Evolutionary conservation across 2,113 vertebrate species (phyloP).

Genomic region (Anser cygnoides): DNA sequence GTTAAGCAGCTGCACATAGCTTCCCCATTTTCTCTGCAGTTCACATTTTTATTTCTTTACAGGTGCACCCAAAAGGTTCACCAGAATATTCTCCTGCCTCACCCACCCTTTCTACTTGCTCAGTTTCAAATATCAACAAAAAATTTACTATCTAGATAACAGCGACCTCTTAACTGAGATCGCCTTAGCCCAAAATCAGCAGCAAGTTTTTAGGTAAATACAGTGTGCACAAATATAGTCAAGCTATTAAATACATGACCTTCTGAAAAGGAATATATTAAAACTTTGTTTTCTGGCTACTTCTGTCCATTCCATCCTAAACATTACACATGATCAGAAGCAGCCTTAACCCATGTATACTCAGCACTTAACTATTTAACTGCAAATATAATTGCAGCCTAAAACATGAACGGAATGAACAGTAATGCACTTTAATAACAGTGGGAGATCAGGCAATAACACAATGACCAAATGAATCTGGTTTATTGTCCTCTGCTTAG

Average conservation of each 20-base stretch:
- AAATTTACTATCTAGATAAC: neutral
- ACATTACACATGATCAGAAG: neutral
- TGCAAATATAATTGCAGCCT: neutral
- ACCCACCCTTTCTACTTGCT: neutral
- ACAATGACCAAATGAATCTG: neutral
- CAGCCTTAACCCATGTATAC: accelerated
- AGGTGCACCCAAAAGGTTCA: neutral
- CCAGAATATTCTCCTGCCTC: neutral
- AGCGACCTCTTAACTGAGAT: neutral
- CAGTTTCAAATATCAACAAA: neutral
- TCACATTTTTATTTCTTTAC: neutral
- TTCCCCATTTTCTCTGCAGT: neutral
- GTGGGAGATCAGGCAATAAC: neutral
- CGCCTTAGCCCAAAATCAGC: neutral
- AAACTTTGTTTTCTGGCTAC: neutral
- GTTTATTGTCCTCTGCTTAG: neutral
- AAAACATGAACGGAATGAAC: neutral
- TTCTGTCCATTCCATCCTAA: neutral
- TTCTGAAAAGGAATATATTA: neutral
- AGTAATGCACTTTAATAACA: neutral
- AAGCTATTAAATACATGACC: neutral
- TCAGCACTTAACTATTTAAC: neutral
- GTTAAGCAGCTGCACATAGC: neutral
- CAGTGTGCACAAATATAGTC: neutral
- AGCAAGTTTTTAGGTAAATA: neutral